A percentile compares a stretch with the other conserved stretches of the same genome.
Evolutionary conservation across 2,113 vertebrate genomes (phyloP).

Genomic region (Geococcyx californianus): DNA sequence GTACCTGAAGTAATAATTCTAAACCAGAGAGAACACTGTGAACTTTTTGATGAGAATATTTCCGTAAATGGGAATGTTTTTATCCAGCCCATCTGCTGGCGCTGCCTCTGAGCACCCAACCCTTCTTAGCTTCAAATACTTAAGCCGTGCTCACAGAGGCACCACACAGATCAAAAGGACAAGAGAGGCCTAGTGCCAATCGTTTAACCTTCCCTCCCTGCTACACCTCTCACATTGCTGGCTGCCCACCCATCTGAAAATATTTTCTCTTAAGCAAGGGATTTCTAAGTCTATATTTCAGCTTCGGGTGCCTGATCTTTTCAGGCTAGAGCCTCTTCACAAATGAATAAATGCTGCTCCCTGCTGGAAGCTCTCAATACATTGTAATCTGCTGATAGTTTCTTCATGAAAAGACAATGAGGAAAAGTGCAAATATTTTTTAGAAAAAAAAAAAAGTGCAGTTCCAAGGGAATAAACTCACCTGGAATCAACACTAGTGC

Average conservation of each 20-base stretch:
- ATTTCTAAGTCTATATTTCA: neutral
- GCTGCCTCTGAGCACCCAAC: neutral
- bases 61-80: conserved; percentile 8
- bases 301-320: neutral
- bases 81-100: neutral
- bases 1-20: neutral
- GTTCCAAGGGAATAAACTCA: neutral
- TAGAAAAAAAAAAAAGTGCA: neutral
- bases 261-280: neutral
- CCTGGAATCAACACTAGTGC: no score
- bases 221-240: neutral
- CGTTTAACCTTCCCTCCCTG: neutral
- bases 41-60: neutral
- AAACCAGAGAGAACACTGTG: neutral
- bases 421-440: neutral
- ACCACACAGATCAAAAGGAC: neutral
- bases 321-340: neutral
- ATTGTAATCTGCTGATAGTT: neutral
- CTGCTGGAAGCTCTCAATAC: conserved; percentile 29
- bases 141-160: neutral
- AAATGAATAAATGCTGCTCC: conserved; percentile 62
- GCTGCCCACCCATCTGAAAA: neutral
- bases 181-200: neutral
- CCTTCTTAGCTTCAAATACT: neutral
- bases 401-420: neutral